These are phyloP conservation scores for Fragariocoptes setiger DNA, from an alignment of 1,140 invertebrate genomes.

Conservation along the genomic window DNA sequence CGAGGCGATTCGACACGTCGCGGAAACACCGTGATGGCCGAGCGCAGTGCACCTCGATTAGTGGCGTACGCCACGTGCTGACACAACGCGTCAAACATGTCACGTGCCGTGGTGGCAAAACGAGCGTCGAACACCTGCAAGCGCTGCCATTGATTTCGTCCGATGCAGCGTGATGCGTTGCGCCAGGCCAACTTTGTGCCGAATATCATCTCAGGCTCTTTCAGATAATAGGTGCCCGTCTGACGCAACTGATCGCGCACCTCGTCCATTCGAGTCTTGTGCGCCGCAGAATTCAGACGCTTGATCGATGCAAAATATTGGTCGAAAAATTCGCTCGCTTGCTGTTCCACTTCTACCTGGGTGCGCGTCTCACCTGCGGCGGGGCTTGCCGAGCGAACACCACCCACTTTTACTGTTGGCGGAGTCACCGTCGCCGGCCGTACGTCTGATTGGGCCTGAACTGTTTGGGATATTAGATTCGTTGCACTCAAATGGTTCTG, in stretches of 20 bases:
- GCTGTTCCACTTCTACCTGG: too few species aligned
- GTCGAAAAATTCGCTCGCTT: constrained; percentile 52
- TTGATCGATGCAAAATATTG: constrained; percentile 59
- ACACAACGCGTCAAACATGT: constrained; percentile 82
- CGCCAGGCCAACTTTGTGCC: constrained; percentile 82
- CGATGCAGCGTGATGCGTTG: constrained; percentile 67
- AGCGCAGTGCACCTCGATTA: constrained; percentile 86
- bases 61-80: constrained; percentile 89
- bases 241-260: constrained; percentile 28
- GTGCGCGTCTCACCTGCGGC: too few species aligned
- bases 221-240: constrained; percentile 44
- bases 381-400: too few species aligned
- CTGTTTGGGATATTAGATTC: too few species aligned
- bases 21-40: constrained; percentile 72
- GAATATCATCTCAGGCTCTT: constrained; percentile 62
- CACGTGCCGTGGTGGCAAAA: constrained; percentile 62
- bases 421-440: too few species aligned
- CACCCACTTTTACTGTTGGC: too few species aligned
- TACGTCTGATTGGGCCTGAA: too few species aligned
- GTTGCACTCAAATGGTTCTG: too few species aligned
- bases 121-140: constrained; percentile 77
- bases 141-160: constrained; percentile 81
- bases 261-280: constrained; percentile 22
- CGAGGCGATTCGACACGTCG: constrained; percentile 34
- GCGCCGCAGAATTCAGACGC: constrained; percentile 21